Conservation (phyloP, 2,113 vertebrate genomes). For the Gobio gobio region DNA sequence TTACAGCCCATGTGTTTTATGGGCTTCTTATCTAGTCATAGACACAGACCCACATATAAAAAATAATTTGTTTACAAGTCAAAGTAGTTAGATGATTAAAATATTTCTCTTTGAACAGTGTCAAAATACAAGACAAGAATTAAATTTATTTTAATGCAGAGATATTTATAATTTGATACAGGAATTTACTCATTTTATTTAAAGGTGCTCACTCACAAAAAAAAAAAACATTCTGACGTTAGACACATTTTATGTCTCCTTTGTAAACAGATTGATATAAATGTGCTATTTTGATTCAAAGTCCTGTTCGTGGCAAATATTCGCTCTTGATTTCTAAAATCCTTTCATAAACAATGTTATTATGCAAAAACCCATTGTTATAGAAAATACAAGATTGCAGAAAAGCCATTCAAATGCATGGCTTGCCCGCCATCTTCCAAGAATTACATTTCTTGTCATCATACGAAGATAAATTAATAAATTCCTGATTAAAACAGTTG, state of each 20-base stretch:
- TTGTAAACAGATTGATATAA: background rate
- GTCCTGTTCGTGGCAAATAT: background rate
- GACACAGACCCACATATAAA: background rate
- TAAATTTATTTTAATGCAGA: background rate
- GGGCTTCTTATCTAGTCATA: background rate
- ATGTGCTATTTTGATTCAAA: background rate
- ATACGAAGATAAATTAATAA: slow-evolving; percentile 19
- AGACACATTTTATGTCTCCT: background rate
- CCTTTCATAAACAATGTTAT: background rate
- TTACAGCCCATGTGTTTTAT: background rate
- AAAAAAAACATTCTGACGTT: background rate
- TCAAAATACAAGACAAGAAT: background rate
- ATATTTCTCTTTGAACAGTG: background rate
- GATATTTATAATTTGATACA: background rate
- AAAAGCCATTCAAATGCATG: background rate
- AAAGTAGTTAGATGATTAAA: background rate
- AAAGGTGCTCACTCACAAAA: background rate
- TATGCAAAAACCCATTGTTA: slow-evolving; percentile 4
- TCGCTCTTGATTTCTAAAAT: background rate
- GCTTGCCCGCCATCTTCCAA: background rate
- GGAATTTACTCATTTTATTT: background rate
- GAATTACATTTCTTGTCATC: slow-evolving; percentile 3
- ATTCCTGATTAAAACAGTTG: slow-evolving; percentile 25
- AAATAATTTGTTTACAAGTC: background rate
- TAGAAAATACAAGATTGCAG: slow-evolving; percentile 10